Evolutionary conservation across 2,797 vertebrate genomes (phyloP), one percentile per base, ranked within the genome.

Genomic region (Petrocephalus schoutedeni): DNA sequence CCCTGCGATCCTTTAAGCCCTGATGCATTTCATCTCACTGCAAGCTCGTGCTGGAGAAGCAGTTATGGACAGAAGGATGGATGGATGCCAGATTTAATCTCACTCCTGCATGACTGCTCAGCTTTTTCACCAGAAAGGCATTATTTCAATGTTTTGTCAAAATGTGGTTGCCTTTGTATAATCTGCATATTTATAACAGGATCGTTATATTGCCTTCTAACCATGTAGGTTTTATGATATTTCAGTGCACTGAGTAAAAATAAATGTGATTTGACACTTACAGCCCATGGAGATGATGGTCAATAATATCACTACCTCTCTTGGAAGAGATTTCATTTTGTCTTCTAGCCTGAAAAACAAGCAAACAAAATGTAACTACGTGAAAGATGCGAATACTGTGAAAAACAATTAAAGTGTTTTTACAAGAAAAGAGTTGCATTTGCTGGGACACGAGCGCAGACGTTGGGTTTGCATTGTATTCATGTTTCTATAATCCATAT

Each of bases 281-380:
- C 87, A 85, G 19, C 28, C 67, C 53, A 23, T 14, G 14, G 84
- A 41, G 12, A 86, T 49, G 36, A 28, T 16, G n/a, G 83, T 85
- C 23, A 77, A 16, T 53, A 71, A 58, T 5, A 86, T 19, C 23
- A 58, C 32, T 9, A 58, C 7, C 71, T 74, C 64, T 21, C 53
- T 32, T 56, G 61, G 58, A 85, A 45, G 85, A 74, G 9, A 86
- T 41, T 45, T 77, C 87, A 88, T 88, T 77, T 57, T 74, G 61
- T 57, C 87, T 88, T 71, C 58, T 19, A 8, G 19, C 41, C 85
- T 86, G 84, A 64, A 56, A 36, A 32, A 67, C 36, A 86, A 86
- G 57, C 2, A n/a, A n/a, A 57, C 6, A 12, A 61, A 45, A 49
- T 16, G 4, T 58, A 86, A 61, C 6, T 4, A 58, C 21, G 49